These are phyloP conservation scores for Norana najaformis DNA, from an alignment of 2,888 invertebrate genomes.

Conservation along the genomic window DNA sequence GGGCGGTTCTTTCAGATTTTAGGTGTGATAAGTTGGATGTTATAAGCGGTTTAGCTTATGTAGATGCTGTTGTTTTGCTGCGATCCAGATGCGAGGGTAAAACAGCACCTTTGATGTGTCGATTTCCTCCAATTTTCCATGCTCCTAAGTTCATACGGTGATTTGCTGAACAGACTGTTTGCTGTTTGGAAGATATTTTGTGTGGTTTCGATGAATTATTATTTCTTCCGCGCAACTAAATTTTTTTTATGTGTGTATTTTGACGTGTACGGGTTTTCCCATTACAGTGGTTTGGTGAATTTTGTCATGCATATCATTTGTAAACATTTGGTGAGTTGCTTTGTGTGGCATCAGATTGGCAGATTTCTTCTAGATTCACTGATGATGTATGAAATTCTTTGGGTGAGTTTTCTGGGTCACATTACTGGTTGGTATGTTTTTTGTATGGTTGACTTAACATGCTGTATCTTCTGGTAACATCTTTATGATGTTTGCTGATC, in stretches of 20 bases:
- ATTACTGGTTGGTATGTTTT: neutral
- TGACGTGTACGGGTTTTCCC: neutral
- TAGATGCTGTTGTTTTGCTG: neutral
- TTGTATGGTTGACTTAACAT: neutral
- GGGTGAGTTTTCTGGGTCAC: neutral
- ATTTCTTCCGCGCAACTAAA: neutral
- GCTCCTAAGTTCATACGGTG: neutral
- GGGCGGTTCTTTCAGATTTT: too few relatives aligned
- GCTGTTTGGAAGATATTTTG: neutral
- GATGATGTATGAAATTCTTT: neutral
- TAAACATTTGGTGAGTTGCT: neutral
- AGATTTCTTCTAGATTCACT: constrained; percentile 3
- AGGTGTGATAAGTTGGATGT: too few relatives aligned
- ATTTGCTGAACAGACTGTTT: neutral
- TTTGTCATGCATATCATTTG: neutral
- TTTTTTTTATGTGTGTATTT: neutral
- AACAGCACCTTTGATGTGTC: neutral
- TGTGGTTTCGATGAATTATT: neutral
- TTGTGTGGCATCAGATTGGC: neutral
- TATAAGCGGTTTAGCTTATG: too few relatives aligned
- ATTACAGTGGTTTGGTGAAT: neutral
- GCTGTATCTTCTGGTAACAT: neutral
- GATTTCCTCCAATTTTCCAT: neutral
- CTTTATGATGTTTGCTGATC: neutral
- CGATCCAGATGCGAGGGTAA: neutral